A percentile compares a stretch with the other conserved stretches of the same genome.
phyloP scores from a whole-genome alignment of 2,113 vertebrate genomes.

The Ardeotis arabs region DNA sequence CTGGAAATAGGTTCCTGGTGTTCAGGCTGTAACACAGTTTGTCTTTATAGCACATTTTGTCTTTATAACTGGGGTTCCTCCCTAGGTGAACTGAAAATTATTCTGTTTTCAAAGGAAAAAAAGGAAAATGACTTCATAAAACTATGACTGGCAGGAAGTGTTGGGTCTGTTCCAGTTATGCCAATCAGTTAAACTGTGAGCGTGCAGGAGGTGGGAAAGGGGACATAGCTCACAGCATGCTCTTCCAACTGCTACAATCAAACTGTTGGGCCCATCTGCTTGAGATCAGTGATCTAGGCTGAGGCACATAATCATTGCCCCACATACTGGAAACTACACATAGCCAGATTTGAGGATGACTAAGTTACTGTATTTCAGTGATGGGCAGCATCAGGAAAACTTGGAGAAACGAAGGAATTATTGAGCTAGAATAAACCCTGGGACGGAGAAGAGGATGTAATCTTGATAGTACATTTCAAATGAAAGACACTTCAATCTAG shows the following conservation, averaged over 20 bases:
- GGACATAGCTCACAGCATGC: background rate
- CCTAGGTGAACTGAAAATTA: background rate
- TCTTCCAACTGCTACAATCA: background rate
- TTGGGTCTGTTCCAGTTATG: constrained; percentile 36
- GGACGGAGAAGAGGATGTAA: background rate
- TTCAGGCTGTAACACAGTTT: background rate
- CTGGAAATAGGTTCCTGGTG: background rate
- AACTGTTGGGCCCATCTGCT: constrained; percentile 23
- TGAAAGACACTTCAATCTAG: background rate
- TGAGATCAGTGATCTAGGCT: background rate
- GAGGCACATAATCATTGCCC: background rate
- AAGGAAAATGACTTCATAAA: background rate
- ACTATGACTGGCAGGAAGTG: background rate
- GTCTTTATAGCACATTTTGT: background rate
- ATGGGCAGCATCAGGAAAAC: background rate
- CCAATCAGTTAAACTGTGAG: background rate
- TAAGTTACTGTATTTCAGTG: background rate
- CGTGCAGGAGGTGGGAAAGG: background rate
- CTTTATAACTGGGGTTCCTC: background rate
- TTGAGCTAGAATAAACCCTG: background rate
- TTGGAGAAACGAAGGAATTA: background rate
- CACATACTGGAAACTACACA: background rate
- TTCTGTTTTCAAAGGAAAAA: background rate
- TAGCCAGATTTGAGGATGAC: background rate
- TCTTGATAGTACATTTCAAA: background rate